A percentile compares a stretch with the other conserved stretches of the same genome.
phyloP scores from a whole-genome alignment of 2,797 vertebrate species.

The Hapalemur alaotrensis region DNA sequence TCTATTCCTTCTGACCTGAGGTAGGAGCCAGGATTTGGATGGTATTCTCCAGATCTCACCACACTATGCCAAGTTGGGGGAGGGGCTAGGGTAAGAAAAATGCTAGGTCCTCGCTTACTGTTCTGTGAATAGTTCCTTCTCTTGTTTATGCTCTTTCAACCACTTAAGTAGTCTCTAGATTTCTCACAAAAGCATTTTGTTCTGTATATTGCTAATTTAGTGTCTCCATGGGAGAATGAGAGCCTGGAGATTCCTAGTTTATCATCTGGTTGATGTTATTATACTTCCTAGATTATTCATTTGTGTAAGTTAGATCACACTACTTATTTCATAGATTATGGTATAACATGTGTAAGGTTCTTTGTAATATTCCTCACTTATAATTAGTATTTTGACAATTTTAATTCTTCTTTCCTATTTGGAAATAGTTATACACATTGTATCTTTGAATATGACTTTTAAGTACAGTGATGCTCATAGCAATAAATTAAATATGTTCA shows the following conservation, averaged over 20 bases:
- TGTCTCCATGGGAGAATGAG: neutral
- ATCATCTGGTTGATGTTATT: neutral
- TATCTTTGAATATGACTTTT: neutral
- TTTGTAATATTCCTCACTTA: neutral
- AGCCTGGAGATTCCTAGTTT: neutral
- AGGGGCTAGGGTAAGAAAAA: neutral
- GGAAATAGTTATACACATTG: neutral
- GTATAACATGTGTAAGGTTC: neutral
- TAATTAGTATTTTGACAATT: neutral
- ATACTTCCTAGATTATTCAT: neutral
- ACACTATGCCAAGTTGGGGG: neutral
- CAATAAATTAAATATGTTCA: neutral
- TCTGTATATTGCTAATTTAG: neutral
- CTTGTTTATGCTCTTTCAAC: neutral
- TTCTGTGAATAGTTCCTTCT: neutral
- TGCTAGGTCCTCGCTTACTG: neutral
- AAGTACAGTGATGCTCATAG: neutral
- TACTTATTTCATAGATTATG: neutral
- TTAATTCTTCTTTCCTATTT: neutral
- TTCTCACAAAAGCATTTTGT: neutral
- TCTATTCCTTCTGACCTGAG: neutral
- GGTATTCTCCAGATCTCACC: neutral
- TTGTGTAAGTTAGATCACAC: neutral
- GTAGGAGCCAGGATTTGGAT: neutral
- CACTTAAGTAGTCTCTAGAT: neutral